phyloP scores from a whole-genome alignment of 2,888 invertebrate genomes.

The Epicampocera succincta region DNA sequence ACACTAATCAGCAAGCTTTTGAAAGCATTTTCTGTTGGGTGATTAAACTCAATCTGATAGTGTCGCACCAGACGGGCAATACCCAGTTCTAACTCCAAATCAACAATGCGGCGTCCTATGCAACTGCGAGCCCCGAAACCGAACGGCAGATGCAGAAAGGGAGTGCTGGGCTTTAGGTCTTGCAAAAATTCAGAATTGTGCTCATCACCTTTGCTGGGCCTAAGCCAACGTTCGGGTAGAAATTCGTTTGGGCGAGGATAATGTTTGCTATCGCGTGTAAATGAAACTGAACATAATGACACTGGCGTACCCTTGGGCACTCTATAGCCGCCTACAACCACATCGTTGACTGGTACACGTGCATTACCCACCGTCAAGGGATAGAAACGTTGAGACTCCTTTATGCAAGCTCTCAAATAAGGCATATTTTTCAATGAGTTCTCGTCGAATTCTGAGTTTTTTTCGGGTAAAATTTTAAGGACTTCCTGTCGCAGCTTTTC shows the following conservation, averaged over 20 bases:
- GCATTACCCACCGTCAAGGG: conserved; percentile 84
- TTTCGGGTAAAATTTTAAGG: conserved; percentile 78
- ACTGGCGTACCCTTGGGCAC: conserved; percentile 87
- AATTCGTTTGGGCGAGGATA: conserved; percentile 85
- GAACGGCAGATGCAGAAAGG: conserved; percentile 83
- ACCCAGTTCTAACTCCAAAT: conserved; percentile 84
- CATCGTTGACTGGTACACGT: conserved; percentile 83
- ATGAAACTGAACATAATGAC: conserved; percentile 85
- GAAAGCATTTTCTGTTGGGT: conserved; percentile 77
- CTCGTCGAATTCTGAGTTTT: conserved; percentile 81
- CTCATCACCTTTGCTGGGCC: conserved; percentile 79
- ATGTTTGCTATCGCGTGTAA: conserved; percentile 43
- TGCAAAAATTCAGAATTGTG: conserved; percentile 83
- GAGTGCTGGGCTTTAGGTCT: conserved; percentile 82
- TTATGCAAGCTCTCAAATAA: conserved; percentile 88
- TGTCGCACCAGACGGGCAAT: conserved; percentile 81
- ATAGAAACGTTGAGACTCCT: conserved; percentile 86
- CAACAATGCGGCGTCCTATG: conserved; percentile 88
- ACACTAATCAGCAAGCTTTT: conserved; percentile 76
- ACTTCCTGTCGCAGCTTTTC: conserved; percentile 85
- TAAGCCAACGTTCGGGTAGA: conserved; percentile 89
- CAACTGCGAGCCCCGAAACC: conserved; percentile 87
- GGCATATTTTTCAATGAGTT: conserved; percentile 82
- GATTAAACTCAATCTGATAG: conserved; percentile 78
- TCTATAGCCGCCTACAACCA: conserved; percentile 85